phyloP scores from a whole-genome alignment of 2,888 invertebrate genomes.

The Ormyrus nitidulus region DNA sequence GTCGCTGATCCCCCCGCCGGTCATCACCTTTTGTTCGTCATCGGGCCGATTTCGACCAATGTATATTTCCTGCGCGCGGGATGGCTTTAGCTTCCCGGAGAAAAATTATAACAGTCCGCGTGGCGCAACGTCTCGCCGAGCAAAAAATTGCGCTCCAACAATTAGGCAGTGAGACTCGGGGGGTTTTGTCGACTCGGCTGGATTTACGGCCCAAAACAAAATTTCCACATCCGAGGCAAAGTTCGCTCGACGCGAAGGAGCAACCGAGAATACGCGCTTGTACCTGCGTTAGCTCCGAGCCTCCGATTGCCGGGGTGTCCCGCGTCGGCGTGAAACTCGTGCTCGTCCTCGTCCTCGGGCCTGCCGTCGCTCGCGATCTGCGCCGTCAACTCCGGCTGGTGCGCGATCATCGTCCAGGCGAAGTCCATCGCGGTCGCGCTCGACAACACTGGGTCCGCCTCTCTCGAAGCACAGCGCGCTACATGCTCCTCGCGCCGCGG shows the following conservation, averaged over 20 bases:
- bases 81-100: too few relatives aligned
- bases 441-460: neutral
- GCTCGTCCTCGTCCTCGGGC: neutral
- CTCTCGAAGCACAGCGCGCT: neutral
- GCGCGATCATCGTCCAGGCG: constrained; percentile 12
- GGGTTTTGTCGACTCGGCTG: too few relatives aligned
- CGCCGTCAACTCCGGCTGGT: neutral
- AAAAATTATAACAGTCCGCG: too few relatives aligned
- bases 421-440: neutral
- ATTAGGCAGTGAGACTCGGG: too few relatives aligned
- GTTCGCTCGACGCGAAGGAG: too few relatives aligned
- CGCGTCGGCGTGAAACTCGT: neutral
- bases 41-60: too few relatives aligned
- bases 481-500: neutral
- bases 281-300: neutral
- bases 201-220: too few relatives aligned
- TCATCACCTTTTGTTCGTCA: too few relatives aligned
- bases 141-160: neutral
- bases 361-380: neutral
- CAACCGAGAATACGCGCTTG: neutral
- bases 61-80: too few relatives aligned
- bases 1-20: too few relatives aligned
- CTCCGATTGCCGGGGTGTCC: neutral
- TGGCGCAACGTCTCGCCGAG: too few relatives aligned
- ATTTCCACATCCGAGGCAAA: too few relatives aligned